Evolutionary conservation across 2,113 vertebrate species (phyloP).

Genomic region (Pterophyllum scalare): DNA sequence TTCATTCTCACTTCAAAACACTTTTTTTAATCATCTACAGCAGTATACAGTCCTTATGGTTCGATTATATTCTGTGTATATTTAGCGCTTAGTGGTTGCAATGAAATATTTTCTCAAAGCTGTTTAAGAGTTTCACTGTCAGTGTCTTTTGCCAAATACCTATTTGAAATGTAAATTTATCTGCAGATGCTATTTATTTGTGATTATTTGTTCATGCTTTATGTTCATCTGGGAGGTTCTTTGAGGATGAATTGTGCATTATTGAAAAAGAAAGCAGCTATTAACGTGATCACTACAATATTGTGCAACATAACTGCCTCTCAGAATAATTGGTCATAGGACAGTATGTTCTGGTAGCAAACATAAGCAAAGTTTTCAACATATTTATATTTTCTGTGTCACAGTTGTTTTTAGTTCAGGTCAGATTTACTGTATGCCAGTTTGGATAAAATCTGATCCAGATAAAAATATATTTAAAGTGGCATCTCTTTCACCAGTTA

Average conservation of each 20-base stretch:
- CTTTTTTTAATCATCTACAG: not conserved
- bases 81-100: not conserved
- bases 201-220: not conserved
- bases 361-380: not conserved
- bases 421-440: not conserved
- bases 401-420: not conserved
- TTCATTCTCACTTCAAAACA: not conserved
- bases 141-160: not conserved
- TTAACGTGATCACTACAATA: not conserved
- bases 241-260: not conserved
- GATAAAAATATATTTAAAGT: not conserved
- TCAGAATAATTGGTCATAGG: not conserved
- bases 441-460: not conserved
- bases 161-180: not conserved
- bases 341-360: not conserved
- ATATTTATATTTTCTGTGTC: constrained; percentile 2
- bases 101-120: not conserved
- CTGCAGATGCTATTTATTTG: not conserved
- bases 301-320: fast-evolving
- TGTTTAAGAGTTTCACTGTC: not conserved
- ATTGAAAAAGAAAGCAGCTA: not conserved
- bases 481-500: not conserved
- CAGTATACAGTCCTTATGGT: not conserved
- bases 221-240: not conserved
- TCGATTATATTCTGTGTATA: not conserved